Evolutionary conservation across 2,888 invertebrate genomes (phyloP).

Genomic region (Scotopteryx bipunctaria): DNA sequence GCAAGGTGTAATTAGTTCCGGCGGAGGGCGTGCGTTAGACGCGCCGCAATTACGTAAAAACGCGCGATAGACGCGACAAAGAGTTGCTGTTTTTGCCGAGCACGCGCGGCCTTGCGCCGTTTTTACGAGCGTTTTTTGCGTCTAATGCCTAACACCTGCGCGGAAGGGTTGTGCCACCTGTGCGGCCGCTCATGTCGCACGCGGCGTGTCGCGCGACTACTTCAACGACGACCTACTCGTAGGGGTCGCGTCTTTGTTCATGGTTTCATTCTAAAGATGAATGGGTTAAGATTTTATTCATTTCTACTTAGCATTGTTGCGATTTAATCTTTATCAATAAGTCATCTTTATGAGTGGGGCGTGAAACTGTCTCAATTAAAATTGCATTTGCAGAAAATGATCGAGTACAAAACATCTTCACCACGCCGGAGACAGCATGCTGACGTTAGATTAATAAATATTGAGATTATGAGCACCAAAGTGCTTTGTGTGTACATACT

Average conservation of each 20-base stretch:
- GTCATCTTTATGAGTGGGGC: too few species aligned
- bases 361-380: too few species aligned
- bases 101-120: constrained; percentile 56
- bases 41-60: constrained; percentile 44
- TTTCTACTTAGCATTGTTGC: background rate
- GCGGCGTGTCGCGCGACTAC: too few species aligned
- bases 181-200: background rate
- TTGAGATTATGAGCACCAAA: background rate
- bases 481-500: too few species aligned
- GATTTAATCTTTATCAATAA: too few species aligned
- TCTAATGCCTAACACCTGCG: constrained; percentile 46
- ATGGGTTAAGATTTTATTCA: background rate
- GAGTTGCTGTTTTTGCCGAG: constrained; percentile 54
- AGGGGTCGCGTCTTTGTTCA: background rate
- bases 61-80: constrained; percentile 57
- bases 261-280: background rate
- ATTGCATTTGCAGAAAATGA: too few species aligned
- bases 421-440: too few species aligned
- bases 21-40: constrained; percentile 57
- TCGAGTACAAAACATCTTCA: too few species aligned
- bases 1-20: constrained; percentile 58
- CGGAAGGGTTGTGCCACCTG: constrained; percentile 13
- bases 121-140: constrained; percentile 46
- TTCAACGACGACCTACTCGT: background rate
- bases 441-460: too few species aligned